Evolutionary conservation across 23 tunicate genomes (phyloP), one percentile per base, ranked within the genome.

Genomic region (Botrylloides violaceus): DNA sequence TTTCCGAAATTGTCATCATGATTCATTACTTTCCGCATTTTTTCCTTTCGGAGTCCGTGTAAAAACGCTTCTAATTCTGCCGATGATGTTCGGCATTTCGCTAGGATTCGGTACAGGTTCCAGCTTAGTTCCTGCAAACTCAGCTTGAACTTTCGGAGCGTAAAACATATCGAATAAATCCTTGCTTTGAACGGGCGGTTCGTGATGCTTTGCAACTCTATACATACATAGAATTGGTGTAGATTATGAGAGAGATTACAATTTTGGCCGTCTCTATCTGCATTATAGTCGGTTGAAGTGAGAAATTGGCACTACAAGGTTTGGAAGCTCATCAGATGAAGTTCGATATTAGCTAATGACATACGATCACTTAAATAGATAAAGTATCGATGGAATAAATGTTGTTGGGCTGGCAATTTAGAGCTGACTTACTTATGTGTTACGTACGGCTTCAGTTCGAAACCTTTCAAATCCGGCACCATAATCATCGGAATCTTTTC

Each of bases 91-190:
- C 18, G 65, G 65, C 65, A 32, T 37, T 19, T 68, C 57, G 4
- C 37, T 37, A 6, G 74, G 29, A 4, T 66, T 71, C 12, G 95
- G 83, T 53, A 87, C 49, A 34, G 65, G 74, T 77, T 88, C 96
- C 37, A 88, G 39, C 9, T 79, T 73, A 1, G 76, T 70, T 23
- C 66, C 85, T 2, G 49, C 34, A 7, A 64, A 49, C 24, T 88
- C 83, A 1, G 96, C 88, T 68, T 88, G 77, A 30, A 88, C 43
- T 18, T 63, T 39, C 0, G 96, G 96, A 12, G 88, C 88, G 49
- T 88, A 88, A 58, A 88, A 88, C 34, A 70, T 62, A 32, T 88
- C 83, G 65, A 88, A 88, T n/a, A 82, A 72, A 32, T 88, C 88
- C 34, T 72, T 88, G 23, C 87, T 59, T 59, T 81, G 77, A 34